These are phyloP conservation scores for Lepidocyrtinus sp. DNA, from an alignment of 2,888 invertebrate species.

Conservation along the genomic window DNA sequence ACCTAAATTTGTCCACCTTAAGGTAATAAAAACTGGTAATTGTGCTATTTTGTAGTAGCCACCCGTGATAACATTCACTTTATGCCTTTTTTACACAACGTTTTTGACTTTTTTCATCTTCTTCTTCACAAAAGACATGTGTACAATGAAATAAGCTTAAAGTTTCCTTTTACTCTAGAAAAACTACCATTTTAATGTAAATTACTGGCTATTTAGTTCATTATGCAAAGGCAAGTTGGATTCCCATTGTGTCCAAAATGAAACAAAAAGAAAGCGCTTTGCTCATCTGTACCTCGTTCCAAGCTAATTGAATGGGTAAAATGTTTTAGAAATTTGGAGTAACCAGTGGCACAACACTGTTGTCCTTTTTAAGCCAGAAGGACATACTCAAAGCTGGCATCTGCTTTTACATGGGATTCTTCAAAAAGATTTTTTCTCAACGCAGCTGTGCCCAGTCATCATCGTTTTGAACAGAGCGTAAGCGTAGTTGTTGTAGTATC, in stretches of 20 bases:
- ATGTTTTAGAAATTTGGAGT: too few relatives aligned
- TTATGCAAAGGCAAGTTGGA: conserved; percentile 52
- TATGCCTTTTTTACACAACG: too few relatives aligned
- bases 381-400: conserved; percentile 30
- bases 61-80: background rate
- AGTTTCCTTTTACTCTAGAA: background rate
- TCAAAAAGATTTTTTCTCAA: conserved; percentile 46
- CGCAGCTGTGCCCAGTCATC: conserved; percentile 56
- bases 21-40: conserved; percentile 26
- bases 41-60: conserved; percentile 10
- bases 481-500: background rate
- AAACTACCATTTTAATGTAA: background rate
- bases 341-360: too few relatives aligned
- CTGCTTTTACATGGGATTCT: conserved; percentile 56
- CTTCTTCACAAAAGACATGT: too few relatives aligned
- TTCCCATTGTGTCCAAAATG: conserved; percentile 32
- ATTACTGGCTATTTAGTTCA: conserved; percentile 24
- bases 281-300: conserved; percentile 19
- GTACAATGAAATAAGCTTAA: too few relatives aligned
- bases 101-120: too few relatives aligned
- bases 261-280: too few relatives aligned
- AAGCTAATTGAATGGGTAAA: too few relatives aligned
- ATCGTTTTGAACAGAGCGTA: conserved; percentile 32
- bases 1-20: conserved; percentile 6
- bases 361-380: conserved; percentile 38